Percentiles rank a stretch among this genome's conserved stretches.
phyloP scores from a whole-genome alignment of 1,140 invertebrate genomes.

The Leguminivora glycinivorella region DNA sequence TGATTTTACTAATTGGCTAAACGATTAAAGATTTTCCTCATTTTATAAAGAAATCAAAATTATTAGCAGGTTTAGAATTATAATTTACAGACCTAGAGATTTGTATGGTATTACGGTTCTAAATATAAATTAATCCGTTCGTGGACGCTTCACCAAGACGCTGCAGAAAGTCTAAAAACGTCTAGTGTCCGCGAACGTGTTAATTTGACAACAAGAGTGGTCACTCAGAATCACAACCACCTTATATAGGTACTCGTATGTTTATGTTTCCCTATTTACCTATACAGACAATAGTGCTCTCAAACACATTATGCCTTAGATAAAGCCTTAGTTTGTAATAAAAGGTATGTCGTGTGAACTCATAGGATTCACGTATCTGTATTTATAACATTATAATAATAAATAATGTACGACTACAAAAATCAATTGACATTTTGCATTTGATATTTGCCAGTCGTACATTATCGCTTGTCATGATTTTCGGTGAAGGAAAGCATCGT shows the following conservation, averaged over 20 bases:
- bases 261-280: neutral
- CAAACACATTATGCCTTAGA: neutral
- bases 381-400: neutral
- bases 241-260: constrained; percentile 1
- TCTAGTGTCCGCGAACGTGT: too few species aligned
- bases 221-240: neutral
- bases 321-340: neutral
- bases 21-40: too few species aligned
- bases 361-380: neutral
- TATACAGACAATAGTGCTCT: neutral
- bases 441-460: neutral
- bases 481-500: too few species aligned
- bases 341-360: neutral
- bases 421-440: too few species aligned
- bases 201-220: constrained; percentile 8
- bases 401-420: too few species aligned
- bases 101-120: neutral
- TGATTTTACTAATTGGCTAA: too few species aligned
- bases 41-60: too few species aligned
- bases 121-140: too few species aligned
- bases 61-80: neutral
- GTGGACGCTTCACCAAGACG: too few species aligned
- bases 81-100: neutral
- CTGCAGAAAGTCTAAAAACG: too few species aligned
- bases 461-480: neutral